These are phyloP conservation scores for Styela clava DNA, from an alignment of 23 tunicate genomes.

Conservation along the genomic window DNA sequence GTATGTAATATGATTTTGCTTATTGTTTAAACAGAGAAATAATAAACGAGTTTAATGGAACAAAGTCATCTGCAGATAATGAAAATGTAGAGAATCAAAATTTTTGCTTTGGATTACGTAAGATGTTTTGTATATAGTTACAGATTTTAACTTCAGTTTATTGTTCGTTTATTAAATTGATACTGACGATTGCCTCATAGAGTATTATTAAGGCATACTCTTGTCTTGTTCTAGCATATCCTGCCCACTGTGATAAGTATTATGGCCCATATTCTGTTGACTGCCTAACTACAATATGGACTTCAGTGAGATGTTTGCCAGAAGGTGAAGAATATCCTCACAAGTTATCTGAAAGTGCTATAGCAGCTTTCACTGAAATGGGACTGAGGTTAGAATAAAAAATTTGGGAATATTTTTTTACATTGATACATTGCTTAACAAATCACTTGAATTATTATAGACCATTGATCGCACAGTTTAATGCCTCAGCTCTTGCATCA, in stretches of 20 bases:
- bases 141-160: not conserved
- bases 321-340: constrained; percentile 13
- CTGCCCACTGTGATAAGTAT: constrained; percentile 1
- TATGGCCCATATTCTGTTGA: constrained; percentile 22
- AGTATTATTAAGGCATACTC: not conserved
- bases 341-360: not conserved
- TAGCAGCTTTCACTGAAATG: constrained; percentile 2
- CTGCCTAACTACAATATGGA: constrained; percentile 20
- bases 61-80: constrained; percentile 12
- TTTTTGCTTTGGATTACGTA: constrained; percentile 42
- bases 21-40: constrained; percentile 5
- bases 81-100: constrained; percentile 13
- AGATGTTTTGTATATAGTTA: not conserved
- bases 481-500: constrained; percentile 11
- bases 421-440: no score
- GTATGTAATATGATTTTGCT: not conserved
- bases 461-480: constrained; percentile 5
- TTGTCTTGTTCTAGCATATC: not conserved
- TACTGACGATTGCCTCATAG: not conserved
- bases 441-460: no score
- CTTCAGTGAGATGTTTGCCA: constrained; percentile 12
- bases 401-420: no score
- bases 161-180: not conserved
- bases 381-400: constrained; percentile 5
- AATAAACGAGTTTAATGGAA: constrained; percentile 1